Evolutionary conservation across 2,888 invertebrate species (phyloP), one percentile per base, ranked within the genome.

Genomic region (Unio pictorum): DNA sequence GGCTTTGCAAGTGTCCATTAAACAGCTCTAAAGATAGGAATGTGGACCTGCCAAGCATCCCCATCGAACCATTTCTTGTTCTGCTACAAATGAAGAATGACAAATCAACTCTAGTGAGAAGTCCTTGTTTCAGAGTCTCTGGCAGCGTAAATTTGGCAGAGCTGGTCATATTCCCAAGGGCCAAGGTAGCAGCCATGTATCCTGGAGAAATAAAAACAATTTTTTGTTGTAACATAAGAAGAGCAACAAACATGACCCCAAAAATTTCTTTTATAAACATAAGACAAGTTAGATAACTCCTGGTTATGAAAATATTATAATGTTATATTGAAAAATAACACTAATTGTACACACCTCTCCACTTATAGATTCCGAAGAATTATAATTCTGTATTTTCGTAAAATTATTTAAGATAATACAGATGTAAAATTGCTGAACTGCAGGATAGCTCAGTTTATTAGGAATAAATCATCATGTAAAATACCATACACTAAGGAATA

Each of bases 51-150:
- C 97, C 97, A 69, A 97, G 91, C 90, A 96, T 96, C 91, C 97
- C 96, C 77, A 98, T 94, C 86, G 4, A 28, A 0, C 97, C 97
- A 34, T 93, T 92, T 18, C 94, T 92, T 89, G 96, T 94, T 64
- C 96, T 92, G 0, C 97, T 97, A 74, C 95, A 93, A 73, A 97
- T 93, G 90, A 98, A 85, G 61, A 86, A 74, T 8, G 83, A 82
- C 26, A 84, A 30, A 55, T 81, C 73, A 55, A 81, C 64, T 15
- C 67, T 20, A n/a, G 54, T 71, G 62, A 62, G 64, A 20, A 76
- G 58, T 28, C 55, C 57, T 26, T 66, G 63, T 67, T 61, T 55
- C 6, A 74, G 57, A 64, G 62, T 56, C 3, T 56, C 3, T 3
- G 73, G 59, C 17, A 82, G 68, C 18, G 62, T 30, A 61, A 82